Conservation (phyloP, 2,797 vertebrate genomes). For the Peromyscus aztecus region DNA sequence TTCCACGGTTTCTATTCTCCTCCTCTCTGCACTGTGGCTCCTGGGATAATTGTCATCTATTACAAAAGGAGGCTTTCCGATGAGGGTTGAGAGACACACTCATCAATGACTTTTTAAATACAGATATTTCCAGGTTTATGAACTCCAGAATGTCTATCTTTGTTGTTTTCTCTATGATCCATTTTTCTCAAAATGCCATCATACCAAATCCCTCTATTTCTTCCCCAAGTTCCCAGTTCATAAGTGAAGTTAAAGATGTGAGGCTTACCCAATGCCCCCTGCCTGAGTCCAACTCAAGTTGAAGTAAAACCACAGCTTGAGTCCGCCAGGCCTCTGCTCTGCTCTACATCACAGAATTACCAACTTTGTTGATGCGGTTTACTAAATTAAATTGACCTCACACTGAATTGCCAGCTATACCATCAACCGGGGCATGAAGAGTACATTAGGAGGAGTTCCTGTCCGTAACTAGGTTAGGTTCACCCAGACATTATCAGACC, state of each 20-base stretch:
- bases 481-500: slow-evolving; percentile 25
- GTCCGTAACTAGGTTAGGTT: slow-evolving; percentile 46
- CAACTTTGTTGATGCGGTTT: slow-evolving; percentile 44
- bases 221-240: not conserved
- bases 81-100: not conserved
- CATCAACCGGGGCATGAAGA: slow-evolving; percentile 6
- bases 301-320: slow-evolving; percentile 1
- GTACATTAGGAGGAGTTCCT: slow-evolving; percentile 37
- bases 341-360: not conserved
- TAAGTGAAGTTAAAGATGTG: not conserved
- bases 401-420: slow-evolving; percentile 23
- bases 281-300: slow-evolving; percentile 13
- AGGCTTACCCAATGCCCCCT: not conserved
- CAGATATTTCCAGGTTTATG: not conserved
- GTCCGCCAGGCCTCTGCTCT: not conserved
- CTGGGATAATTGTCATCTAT: not conserved
- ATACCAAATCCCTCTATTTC: not conserved
- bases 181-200: not conserved
- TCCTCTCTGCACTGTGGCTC: not conserved
- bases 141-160: not conserved
- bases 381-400: slow-evolving; percentile 70
- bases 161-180: not conserved
- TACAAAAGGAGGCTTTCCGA: not conserved
- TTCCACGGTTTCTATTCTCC: not conserved
- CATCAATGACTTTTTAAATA: not conserved